Evolutionary conservation across 2,888 invertebrate species (phyloP).

Genomic region (Ophonus ardosiacus): DNA sequence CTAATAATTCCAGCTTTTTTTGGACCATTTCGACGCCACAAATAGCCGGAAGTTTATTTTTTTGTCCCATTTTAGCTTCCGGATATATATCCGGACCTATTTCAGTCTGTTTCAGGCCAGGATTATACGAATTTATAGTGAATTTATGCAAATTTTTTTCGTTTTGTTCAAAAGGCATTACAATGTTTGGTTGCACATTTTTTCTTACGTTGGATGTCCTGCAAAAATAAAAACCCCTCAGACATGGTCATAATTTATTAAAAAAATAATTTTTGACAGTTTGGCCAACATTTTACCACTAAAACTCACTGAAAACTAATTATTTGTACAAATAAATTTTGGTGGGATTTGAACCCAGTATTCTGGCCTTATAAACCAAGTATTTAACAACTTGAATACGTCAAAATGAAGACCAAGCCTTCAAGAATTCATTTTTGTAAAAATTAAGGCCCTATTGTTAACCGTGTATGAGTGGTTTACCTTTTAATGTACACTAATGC

Average conservation of each 20-base stretch:
- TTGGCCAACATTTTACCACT: no score
- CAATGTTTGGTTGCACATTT: not conserved
- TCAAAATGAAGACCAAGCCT: no score
- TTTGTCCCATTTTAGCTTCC: not conserved
- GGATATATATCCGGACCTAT: not conserved
- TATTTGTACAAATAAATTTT: no score
- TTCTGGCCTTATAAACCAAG: not conserved
- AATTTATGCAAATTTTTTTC: not conserved
- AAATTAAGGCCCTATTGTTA: not conserved
- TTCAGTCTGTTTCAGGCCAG: not conserved
- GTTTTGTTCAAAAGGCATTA: not conserved
- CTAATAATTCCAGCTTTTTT: not conserved
- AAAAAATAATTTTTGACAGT: no score
- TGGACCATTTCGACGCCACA: conserved; percentile 13
- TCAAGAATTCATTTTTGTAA: not conserved
- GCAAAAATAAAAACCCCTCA: not conserved
- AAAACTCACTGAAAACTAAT: no score
- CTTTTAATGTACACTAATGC: conserved; percentile 25
- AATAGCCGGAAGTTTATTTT: not conserved
- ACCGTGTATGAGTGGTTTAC: not conserved
- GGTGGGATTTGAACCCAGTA: not conserved
- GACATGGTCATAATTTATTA: no score
- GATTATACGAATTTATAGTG: not conserved
- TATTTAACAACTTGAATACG: not conserved
- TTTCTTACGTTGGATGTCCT: not conserved